Conservation (phyloP, 2,888 invertebrate species). For the Ptilodon capucinus region DNA sequence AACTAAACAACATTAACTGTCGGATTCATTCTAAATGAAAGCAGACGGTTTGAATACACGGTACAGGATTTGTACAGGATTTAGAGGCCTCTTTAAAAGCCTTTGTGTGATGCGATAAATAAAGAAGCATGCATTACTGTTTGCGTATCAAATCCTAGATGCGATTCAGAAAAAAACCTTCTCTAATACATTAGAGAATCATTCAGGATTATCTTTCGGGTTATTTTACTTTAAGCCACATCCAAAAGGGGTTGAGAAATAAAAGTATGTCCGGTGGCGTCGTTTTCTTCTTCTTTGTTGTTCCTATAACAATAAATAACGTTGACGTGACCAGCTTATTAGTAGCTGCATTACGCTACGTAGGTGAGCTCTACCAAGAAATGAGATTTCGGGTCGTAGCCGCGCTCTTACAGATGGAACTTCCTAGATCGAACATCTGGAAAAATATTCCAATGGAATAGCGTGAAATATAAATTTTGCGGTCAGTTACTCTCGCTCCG, state of each 20-base stretch:
- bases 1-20: background rate
- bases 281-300: slow-evolving; percentile 64
- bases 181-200: background rate
- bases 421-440: slow-evolving; percentile 46
- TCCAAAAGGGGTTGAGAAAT: slow-evolving; percentile 47
- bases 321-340: slow-evolving; percentile 77
- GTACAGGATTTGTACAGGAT: background rate
- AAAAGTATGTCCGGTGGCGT: slow-evolving; percentile 55
- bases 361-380: slow-evolving; percentile 52
- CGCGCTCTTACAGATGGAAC: slow-evolving; percentile 50
- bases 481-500: slow-evolving; percentile 50
- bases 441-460: slow-evolving; percentile 49
- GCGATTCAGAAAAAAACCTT: background rate
- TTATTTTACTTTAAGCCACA: slow-evolving; percentile 19
- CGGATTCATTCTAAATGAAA: background rate
- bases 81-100: background rate
- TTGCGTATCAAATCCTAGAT: background rate
- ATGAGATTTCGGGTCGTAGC: slow-evolving; percentile 56
- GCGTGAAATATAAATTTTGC: slow-evolving; percentile 51
- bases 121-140: background rate
- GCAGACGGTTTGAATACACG: background rate
- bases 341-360: slow-evolving; percentile 65
- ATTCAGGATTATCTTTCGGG: background rate
- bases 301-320: slow-evolving; percentile 77
- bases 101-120: background rate